phyloP scores from a whole-genome alignment of 2,888 invertebrate species.

The Agrochola circellaris region DNA sequence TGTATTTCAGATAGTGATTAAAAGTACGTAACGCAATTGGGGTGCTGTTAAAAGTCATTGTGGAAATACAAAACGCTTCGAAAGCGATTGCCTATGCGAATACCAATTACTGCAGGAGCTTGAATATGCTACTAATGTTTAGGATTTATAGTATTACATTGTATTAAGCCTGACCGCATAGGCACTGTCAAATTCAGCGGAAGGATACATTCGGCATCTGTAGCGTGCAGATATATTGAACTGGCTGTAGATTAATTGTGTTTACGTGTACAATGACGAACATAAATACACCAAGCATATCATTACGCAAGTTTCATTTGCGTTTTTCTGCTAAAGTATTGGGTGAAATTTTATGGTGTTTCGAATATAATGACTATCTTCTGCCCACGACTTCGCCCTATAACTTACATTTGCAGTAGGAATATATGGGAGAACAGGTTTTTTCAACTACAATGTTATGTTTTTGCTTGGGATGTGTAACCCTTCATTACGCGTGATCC shows the following conservation, averaged over 20 bases:
- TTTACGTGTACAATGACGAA: neutral
- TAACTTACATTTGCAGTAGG: too few species aligned
- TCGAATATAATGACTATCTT: neutral
- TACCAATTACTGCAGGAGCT: neutral
- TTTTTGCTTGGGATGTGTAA: too few species aligned
- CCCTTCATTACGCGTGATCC: too few species aligned
- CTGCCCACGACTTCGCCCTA: too few species aligned
- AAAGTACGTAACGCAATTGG: too few species aligned
- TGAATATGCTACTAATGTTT: neutral
- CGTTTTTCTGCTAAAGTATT: neutral
- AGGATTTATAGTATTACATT: slow-evolving; percentile 15
- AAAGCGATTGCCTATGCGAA: neutral
- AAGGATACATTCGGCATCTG: slow-evolving; percentile 53
- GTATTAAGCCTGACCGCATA: slow-evolving; percentile 33
- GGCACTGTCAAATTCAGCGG: slow-evolving; percentile 41
- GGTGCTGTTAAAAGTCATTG: neutral
- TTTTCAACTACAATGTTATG: too few species aligned
- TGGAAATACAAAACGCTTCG: neutral
- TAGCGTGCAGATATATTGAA: slow-evolving; percentile 33
- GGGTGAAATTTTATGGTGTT: neutral
- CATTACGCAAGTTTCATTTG: too few species aligned
- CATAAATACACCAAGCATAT: too few species aligned
- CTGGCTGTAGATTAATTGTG: slow-evolving; percentile 16
- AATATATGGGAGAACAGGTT: too few species aligned
- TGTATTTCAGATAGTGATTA: too few species aligned